phyloP scores from a whole-genome alignment of 2,888 invertebrate genomes.

The Zygaena filipendulae region DNA sequence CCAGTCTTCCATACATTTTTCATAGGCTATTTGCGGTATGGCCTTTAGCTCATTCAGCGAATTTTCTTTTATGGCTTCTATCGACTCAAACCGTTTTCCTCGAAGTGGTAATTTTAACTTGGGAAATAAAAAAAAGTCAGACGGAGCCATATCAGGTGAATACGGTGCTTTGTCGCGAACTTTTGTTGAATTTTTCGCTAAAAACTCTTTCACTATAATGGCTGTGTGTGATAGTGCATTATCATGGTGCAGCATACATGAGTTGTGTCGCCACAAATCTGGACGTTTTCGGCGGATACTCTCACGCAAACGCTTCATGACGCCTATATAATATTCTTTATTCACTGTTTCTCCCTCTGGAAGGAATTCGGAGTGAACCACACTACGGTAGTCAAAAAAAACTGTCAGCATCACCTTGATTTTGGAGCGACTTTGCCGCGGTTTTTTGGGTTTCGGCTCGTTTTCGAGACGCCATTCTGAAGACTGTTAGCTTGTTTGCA shows the following conservation, averaged over 20 bases:
- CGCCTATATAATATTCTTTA: background rate
- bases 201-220: background rate
- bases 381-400: constrained; percentile 9
- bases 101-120: constrained; percentile 14
- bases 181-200: constrained; percentile 7
- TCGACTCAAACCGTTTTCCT: constrained; percentile 11
- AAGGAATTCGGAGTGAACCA: constrained; percentile 5
- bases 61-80: constrained; percentile 12
- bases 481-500: constrained; percentile 15
- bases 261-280: background rate
- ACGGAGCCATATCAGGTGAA: constrained; percentile 4
- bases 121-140: constrained; percentile 8
- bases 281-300: constrained; percentile 1
- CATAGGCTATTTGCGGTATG: too few species aligned
- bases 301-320: background rate
- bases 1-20: too few species aligned
- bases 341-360: too few species aligned
- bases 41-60: too few species aligned
- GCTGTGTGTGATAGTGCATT: background rate
- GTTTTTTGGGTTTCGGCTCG: constrained; percentile 11
- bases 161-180: constrained; percentile 4
- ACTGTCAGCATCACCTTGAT: constrained; percentile 1
- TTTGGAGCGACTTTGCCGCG: constrained; percentile 5
- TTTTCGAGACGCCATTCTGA: constrained; percentile 3
- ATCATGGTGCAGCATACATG: background rate